A percentile compares a stretch with the other conserved stretches of the same genome.
Evolutionary conservation across 2,797 vertebrate genomes (phyloP).

Genomic region (Acanthiza pusilla): DNA sequence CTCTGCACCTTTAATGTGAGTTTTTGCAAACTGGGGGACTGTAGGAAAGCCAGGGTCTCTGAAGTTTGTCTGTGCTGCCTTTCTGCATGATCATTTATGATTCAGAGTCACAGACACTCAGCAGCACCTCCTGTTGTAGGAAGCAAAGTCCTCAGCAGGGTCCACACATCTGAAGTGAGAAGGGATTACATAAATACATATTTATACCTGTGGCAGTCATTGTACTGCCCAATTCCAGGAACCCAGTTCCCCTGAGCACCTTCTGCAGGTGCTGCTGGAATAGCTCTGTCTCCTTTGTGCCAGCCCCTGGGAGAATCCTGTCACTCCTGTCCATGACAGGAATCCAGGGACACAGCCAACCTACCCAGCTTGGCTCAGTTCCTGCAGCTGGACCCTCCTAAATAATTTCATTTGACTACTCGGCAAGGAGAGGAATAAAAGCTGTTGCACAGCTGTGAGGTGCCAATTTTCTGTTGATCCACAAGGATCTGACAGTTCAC

Average conservation of each 20-base stretch:
- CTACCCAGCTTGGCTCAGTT: not conserved
- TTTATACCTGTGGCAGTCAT: not conserved
- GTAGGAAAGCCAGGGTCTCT: not conserved
- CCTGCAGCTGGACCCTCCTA: not conserved
- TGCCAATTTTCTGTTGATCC: not conserved
- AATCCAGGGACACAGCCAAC: not conserved
- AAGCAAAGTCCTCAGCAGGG: not conserved
- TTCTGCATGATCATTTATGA: not conserved
- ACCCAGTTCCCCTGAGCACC: not conserved
- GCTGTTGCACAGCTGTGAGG: not conserved
- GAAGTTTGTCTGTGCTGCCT: not conserved
- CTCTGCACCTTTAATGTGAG: not conserved
- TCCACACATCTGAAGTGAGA: not conserved
- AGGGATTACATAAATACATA: not conserved
- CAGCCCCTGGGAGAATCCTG: not conserved
- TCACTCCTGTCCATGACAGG: not conserved
- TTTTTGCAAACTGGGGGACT: not conserved
- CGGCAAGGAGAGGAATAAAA: not conserved
- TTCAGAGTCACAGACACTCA: not conserved
- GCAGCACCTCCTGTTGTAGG: not conserved
- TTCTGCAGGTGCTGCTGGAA: not conserved
- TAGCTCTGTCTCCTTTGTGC: not conserved
- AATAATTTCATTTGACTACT: not conserved
- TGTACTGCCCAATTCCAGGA: not conserved
- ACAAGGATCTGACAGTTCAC: not conserved